Evolutionary conservation across 2,797 vertebrate species (phyloP), one percentile per base, ranked within the genome.

Genomic region (Poeciliopsis presidionis): DNA sequence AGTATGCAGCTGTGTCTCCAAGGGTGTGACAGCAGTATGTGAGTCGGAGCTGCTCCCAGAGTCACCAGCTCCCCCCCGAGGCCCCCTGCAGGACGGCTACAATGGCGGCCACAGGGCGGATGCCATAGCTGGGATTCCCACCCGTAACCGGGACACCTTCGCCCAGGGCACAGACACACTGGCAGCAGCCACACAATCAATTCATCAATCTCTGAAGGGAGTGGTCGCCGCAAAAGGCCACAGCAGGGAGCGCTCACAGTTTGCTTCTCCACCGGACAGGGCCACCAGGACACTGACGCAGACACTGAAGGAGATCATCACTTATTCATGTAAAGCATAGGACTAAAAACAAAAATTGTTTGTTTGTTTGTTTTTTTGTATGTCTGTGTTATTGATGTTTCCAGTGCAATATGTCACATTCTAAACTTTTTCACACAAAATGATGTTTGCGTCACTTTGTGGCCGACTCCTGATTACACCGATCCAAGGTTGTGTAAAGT

Each of bases 1-100:
- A 0, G 87, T 89, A 83, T 85, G 91, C 91, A 5, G 90, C 91
- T 94, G 94, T 95, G 95, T 96, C 95, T 96, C 95, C 94, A 96
- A 95, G 95, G 95, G 94, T 94, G 94, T 95, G 95, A 95, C 95
- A 96, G 95, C 95, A 96, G 95, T 96, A 96, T 96, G 95, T 95
- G 94, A 95, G 95, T 95, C 92, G 91, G 93, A 92, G 89, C 92
- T 92, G 93, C 92, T 95, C 94, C 91, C 88, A 76, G 93, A 94
- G 94, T 94, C 92, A 93, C 90, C 92, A 93, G 94, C 94, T 57
- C 33, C 95, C 55, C 55, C 95, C 94, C 92, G 76, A 90, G 94
- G 94, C 93, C 94, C 94, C 95, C 95, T 95, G 95, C 95, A 93
- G 95, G 94, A 89, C 59, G 8, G 74, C 90, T 77, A 96, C 95